These are phyloP conservation scores for Diplolepis rosae DNA, from an alignment of 2,888 invertebrate species.

Conservation along the genomic window DNA sequence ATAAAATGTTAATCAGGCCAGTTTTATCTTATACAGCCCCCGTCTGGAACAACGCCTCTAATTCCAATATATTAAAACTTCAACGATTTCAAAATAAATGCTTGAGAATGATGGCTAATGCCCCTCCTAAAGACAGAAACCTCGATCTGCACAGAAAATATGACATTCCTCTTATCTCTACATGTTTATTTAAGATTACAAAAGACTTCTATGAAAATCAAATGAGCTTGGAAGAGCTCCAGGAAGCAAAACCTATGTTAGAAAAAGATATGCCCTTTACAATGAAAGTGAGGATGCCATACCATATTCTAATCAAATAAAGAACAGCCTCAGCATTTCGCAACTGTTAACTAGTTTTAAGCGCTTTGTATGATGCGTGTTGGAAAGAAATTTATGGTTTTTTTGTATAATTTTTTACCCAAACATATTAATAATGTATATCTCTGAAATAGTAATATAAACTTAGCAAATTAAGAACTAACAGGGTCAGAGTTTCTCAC, in stretches of 20 bases:
- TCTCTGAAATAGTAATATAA: too few species aligned
- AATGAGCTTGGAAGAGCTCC: not conserved
- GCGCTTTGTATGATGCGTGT: too few species aligned
- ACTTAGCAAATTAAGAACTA: too few species aligned
- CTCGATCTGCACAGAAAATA: slow-evolving; percentile 38
- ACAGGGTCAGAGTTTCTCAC: too few species aligned
- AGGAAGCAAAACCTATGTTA: not conserved
- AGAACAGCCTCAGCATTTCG: too few species aligned
- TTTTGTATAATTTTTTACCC: too few species aligned
- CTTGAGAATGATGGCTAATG: slow-evolving; percentile 40
- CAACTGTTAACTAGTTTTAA: too few species aligned
- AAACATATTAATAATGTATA: too few species aligned
- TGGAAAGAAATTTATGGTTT: too few species aligned
- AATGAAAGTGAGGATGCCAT: not conserved
- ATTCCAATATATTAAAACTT: slow-evolving; percentile 34
- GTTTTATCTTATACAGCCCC: too few species aligned
- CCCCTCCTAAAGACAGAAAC: slow-evolving; percentile 35
- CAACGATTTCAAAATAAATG: slow-evolving; percentile 50
- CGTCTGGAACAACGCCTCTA: too few species aligned
- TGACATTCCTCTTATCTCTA: slow-evolving; percentile 9
- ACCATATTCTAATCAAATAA: not conserved
- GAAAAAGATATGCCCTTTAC: not conserved
- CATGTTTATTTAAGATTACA: slow-evolving; percentile 27
- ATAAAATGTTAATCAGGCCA: too few species aligned
- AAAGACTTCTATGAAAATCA: slow-evolving; percentile 21